Base-by-base conservation (phyloP, 2,797 vertebrate genomes). In the Poecilia wingei region DNA sequence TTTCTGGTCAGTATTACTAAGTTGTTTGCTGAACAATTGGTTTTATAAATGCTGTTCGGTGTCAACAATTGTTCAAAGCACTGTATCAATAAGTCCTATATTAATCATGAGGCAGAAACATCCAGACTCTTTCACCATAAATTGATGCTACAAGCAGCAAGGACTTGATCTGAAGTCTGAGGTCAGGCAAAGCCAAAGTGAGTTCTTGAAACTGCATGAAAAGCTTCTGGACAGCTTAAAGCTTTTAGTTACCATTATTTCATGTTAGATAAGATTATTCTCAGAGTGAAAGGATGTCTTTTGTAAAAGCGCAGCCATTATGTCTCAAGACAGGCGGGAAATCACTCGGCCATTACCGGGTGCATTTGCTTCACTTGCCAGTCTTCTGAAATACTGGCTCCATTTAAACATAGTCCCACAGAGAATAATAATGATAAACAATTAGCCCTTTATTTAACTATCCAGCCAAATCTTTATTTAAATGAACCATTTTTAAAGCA, bases 261-360 rank as follows among this genome's bases (percentile, higher is more conserved):
- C 59, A 9, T 36, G 14, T 70, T 76, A n/a, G 70, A 81, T 83
- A 41, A 64, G 73, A 69, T 74, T 77, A 70, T 77, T 83, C 57
- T 86, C 72, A 82, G 74, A 80, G 14, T 14, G 8, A 78, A 84
- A 59, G 28, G 45, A 81, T 55, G 80, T 84, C 74, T 84, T 75
- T 36, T 81, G 8, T 81, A 89, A 89, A 77, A 87, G 92, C 80
- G 64, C 3, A 72, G 75, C 90, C 87, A 93, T 92, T 93, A 92
- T 77, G 45, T 81, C 74, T 16, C 53, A 86, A 90, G 87, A 86
- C 88, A 83, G 82, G 82, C 55, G 22, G 87, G 83, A 83, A 89
- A 90, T 80, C 87, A 84, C 79, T 79, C 68, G 74, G 61, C 80
- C 90, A 91, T 89, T 92, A 59, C 25, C 1, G 57, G 5, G 57